Conservation (phyloP, 2,888 invertebrate genomes). For the Macroteleia sp. region DNA sequence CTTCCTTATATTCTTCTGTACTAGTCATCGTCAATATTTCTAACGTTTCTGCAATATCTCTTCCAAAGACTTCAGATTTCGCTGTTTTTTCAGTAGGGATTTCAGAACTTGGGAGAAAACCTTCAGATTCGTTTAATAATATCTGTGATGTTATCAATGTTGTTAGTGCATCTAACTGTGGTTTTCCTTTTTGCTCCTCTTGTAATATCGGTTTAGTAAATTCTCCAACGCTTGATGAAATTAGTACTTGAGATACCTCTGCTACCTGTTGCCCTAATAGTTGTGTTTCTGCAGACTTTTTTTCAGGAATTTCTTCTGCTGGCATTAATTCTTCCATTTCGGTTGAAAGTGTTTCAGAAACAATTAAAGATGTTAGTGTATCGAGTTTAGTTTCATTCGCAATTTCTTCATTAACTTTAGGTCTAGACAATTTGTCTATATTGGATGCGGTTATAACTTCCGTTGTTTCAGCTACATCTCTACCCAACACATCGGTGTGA, state of each 20-base stretch:
- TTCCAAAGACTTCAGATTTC: conserved; percentile 72
- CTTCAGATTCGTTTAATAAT: conserved; percentile 70
- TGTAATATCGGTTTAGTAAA: conserved; percentile 60
- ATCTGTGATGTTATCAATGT: conserved; percentile 70
- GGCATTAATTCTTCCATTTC: conserved; percentile 36
- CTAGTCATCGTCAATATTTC: conserved; percentile 75
- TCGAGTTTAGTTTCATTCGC: conserved; percentile 69
- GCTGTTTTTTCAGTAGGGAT: conserved; percentile 60
- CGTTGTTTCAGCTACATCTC: conserved; percentile 75
- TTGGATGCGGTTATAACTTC: conserved; percentile 73
- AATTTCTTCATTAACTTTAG: conserved; percentile 69
- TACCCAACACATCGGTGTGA: conserved; percentile 75
- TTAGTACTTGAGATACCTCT: conserved; percentile 78
- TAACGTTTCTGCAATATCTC: conserved; percentile 77
- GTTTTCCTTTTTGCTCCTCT: conserved; percentile 73
- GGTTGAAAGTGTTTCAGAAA: conserved; percentile 64
- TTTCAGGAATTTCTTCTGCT: conserved; percentile 12
- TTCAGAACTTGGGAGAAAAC: conserved; percentile 51
- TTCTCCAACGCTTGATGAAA: conserved; percentile 72
- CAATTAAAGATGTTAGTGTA: conserved; percentile 62
- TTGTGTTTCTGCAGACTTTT: conserved; percentile 31
- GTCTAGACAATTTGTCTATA: conserved; percentile 66
- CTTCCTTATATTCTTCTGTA: conserved; percentile 67
- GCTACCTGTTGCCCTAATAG: conserved; percentile 78
- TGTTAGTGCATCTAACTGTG: conserved; percentile 71